Conservation (phyloP, 2,888 invertebrate genomes). For the Athetis lepigone region DNA sequence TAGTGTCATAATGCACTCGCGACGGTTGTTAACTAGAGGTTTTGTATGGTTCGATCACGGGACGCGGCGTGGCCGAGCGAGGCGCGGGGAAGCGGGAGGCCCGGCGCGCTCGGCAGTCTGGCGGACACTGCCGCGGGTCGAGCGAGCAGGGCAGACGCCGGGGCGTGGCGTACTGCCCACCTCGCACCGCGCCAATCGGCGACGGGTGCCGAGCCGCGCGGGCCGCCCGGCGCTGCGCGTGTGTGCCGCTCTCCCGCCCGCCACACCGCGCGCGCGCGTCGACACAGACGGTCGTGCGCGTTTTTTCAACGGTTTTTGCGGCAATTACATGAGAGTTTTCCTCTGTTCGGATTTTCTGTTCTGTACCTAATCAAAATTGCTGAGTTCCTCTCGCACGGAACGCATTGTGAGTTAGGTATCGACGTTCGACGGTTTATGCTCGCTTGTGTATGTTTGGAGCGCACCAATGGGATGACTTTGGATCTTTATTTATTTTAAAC, state of each 20-base stretch:
- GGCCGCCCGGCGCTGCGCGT: conserved; percentile 59
- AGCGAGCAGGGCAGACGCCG: conserved; percentile 82
- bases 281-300: conserved; percentile 77
- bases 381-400: conserved; percentile 78
- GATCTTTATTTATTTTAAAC: conserved; percentile 59
- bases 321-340: conserved; percentile 83
- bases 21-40: conserved; percentile 79
- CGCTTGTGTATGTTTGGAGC: conserved; percentile 60
- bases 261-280: conserved; percentile 80
- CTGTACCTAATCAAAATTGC: conserved; percentile 81
- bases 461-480: conserved; percentile 65
- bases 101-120: conserved; percentile 91
- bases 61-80: conserved; percentile 89
- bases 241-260: conserved; percentile 64
- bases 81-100: conserved; percentile 90
- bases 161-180: conserved; percentile 74
- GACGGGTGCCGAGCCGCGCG: conserved; percentile 57
- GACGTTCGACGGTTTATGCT: conserved; percentile 62
- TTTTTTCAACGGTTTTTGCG: conserved; percentile 77
- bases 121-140: conserved; percentile 88
- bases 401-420: conserved; percentile 69
- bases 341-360: conserved; percentile 80
- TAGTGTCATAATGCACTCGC: conserved; percentile 90
- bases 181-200: conserved; percentile 66
- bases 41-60: conserved; percentile 80